Evolutionary conservation across 2,113 vertebrate genomes (phyloP), one percentile per base, ranked within the genome.

Genomic region (Eleginops maclovinus): DNA sequence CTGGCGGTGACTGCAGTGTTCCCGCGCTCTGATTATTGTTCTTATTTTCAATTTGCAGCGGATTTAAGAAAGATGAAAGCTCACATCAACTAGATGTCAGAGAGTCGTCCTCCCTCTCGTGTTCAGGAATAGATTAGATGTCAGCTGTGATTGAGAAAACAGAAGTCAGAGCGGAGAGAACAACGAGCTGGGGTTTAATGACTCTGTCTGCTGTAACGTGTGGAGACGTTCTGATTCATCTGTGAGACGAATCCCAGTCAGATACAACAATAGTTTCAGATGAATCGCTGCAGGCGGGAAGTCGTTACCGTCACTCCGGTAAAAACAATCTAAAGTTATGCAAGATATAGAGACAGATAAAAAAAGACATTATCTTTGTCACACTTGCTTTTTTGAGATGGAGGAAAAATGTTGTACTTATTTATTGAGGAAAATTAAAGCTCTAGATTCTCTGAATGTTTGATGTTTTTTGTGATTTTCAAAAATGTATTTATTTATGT

Each of bases 21-120:
- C 22, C 50, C 11, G 17, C 61, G 46, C 58, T 58, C 43, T 62
- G 69, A 78, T 72, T 81, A 75, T 77, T 73, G 56, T 79, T 77
- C 80, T 63, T 67, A 76, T 79, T 88, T 89, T 88, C 80, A 87
- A 86, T 87, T 79, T 90, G 72, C 64, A 51, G 47, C 40, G 55
- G 83, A 87, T 73, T 78, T 71, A 83, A 69, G 65, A 65, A 82
- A 74, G 21, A 80, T 60, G 56, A 81, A 78, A 49, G 70, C 74
- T 63, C 44, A 24, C 13, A 59, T 72, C 65, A 66, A 43, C 17
- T 24, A 43, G 40, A 55, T 80, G 77, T 78, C 81, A 56, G 49
- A 50, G 59, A 17, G 26, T 65, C 67, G 44, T 62, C 41, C 54
- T 21, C 50, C 63, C 72, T 43, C 58, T 77, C 41, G 0, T 36